Evolutionary conservation across 2,797 vertebrate species (phyloP), one percentile per base, ranked within the genome.

Genomic region (Coregonus ussuriensis): DNA sequence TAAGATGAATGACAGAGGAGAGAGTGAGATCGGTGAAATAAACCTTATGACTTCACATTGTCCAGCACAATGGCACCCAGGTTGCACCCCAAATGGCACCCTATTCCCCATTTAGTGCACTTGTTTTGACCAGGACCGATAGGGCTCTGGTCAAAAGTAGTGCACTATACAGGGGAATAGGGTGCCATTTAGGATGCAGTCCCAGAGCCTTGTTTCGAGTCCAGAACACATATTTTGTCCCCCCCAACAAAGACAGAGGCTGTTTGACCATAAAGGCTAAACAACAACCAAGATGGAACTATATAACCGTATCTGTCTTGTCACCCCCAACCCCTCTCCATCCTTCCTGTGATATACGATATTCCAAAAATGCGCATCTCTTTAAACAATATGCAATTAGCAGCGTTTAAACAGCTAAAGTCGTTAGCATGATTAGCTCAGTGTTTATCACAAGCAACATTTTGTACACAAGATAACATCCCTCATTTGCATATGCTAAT

Each of bases 401-500:
- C 84, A 88, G 78, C 85, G 81, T 92, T 93, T 93, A 92, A 93
- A 92, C 88, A 80, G 91, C 92, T 93, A 91, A 92, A 93, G 90
- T 92, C 56, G 86, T 91, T 92, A 90, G 92, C 90, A 88, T 91
- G 89, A 93, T 94, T 92, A 92, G 88, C 89, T 11, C 80, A 72
- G 82, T 93, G 89, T 94, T 94, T 94, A 93, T 92, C 87, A 91
- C 89, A 89, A 92, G 89, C 89, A 91, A 89, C 91, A 91, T 91
- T 94, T 89, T 92, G 89, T 91, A 92, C 90, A 92, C 91, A 90
- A 93, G 92, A 95, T 94, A 94, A 91, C 87, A 18, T 35, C 21
- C 13, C 80, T 90, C 83, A 94, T 95, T 92, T 94, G 91, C 91
- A 94, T 94, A 95, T 93, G 93, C 89, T 92, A 94, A 94, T 94